A percentile compares a stretch with the other conserved stretches of the same genome.
Conservation (phyloP, 2,888 invertebrate species). For the Pachliopta kotzebuea region DNA sequence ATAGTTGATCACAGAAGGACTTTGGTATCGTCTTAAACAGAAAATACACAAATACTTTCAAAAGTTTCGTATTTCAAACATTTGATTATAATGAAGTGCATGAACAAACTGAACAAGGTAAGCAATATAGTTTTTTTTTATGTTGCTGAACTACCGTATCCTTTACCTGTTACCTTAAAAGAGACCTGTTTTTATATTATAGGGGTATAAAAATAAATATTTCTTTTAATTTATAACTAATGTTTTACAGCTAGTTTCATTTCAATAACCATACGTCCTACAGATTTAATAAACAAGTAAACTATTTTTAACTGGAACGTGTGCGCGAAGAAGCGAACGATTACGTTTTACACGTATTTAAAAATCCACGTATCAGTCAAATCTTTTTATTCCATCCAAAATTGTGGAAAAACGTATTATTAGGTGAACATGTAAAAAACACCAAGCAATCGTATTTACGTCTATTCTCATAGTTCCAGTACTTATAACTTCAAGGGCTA, state of each 20-base stretch:
- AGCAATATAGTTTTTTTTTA: background rate
- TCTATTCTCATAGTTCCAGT: too few relatives aligned
- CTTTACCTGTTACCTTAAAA: background rate
- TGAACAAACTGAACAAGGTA: too few relatives aligned
- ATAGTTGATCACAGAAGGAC: too few relatives aligned
- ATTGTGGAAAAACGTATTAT: constrained; percentile 4
- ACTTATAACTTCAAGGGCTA: too few relatives aligned
- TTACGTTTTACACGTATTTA: constrained; percentile 14
- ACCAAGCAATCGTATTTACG: too few relatives aligned
- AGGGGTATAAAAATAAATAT: background rate
- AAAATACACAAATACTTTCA: too few relatives aligned
- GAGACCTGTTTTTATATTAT: background rate
- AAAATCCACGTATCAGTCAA: background rate
- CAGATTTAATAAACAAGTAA: constrained; percentile 19
- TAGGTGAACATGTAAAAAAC: background rate
- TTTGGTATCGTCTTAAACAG: too few relatives aligned
- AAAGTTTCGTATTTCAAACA: too few relatives aligned
- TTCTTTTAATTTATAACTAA: background rate
- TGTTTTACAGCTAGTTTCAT: constrained; percentile 17
- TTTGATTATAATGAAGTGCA: too few relatives aligned
- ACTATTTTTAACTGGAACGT: constrained; percentile 24
- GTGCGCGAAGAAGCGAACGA: constrained; percentile 18
- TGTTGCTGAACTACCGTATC: background rate
- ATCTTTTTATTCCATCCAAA: constrained; percentile 12
- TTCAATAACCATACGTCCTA: constrained; percentile 17